Base-by-base conservation (phyloP, 2,113 vertebrate species). In the Oophaga pumilio region DNA sequence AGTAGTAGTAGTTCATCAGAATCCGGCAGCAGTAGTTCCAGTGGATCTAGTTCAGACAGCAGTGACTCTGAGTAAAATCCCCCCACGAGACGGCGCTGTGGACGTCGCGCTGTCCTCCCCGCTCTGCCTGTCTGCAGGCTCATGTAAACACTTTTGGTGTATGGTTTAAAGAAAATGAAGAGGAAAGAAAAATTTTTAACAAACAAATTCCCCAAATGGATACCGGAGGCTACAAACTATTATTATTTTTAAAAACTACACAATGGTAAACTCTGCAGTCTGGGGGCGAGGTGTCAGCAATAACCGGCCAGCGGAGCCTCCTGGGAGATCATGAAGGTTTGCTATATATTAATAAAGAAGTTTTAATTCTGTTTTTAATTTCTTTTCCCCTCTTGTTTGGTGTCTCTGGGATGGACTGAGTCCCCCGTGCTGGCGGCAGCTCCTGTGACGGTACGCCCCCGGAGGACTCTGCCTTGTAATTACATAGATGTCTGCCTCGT, bases 31-130 rank as follows among this genome's bases (percentile, higher is more conserved):
- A 97, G 95, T 94, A 96, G 94, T 89, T 96, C 96, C 82, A 95
- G 94, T 0, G 97, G 96, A 0, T 97, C 96, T 89, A 97, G 95
- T 87, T 97, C 97, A 0, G 97, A 97, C 94, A 97, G 95, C 95
- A 96, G 95, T 14, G 96, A 99, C 90, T 96, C 95, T 0, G 92
- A 94, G 90, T 95, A 91, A 93, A 28, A 53, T 1, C 77, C 15
- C 26, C 49, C 15, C 60, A 17, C 7, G 1, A 14, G 87, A 57
- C 6, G 82, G 82, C 56, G 24, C 86, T 0, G 88, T 92, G 89
- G 85, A 62, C 53, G 76, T 15, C 88, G 18, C 49, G 24, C 26
- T 59, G 14, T 4, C 7, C 53, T 76, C 90, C 79, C 87, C 90
- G 26, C 91, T 18, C 92, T 85, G 89, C 76, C 88, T 26, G 0